Evolutionary conservation across 2,888 invertebrate genomes (phyloP), one percentile per base, ranked within the genome.

Genomic region (Pheosia gnoma): DNA sequence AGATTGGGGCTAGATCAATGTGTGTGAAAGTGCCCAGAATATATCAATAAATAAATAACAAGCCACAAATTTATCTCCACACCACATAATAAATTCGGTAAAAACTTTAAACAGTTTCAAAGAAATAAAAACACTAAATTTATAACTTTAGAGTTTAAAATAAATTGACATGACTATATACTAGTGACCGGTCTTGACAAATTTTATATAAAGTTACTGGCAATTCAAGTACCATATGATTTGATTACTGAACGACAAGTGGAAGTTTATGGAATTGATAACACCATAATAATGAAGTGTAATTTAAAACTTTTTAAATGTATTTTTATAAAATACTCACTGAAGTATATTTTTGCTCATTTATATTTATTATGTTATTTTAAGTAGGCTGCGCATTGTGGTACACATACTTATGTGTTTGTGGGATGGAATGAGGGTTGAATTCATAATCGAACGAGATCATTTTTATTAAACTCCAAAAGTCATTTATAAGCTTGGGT

Each of bases 231-330:
- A 72, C 71, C 70, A 74, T 77, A 72, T 80, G 82, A 80, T 82
- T 83, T 80, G 81, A 83, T 84, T 78, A 75, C 78, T 72, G 78
- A 82, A 83, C 74, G 78, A 74, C 68, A 59, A 60, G 60, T 58
- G 57, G 59, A 59, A 66, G 10, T 62, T 3, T 67, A 68, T 67
- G 65, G 72, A 79, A 72, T 25, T 49, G 49, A 25, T 25, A 25
- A 25, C 25, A 25, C 25, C 25, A 25, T 49, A 39, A 39, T 39
- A 39, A 39, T 39, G 7, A 39, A 25, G 2, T 1, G 25, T 25
- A 25, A 25, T 25, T 25, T 25, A 25, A 25, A 25, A 25, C 25
- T 25, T 25, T 25, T 25, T 25, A 25, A 25, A 25, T 25, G 0
- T 25, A 25, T 25, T 25, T 25, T 25, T 25, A 25, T 25, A 25